These are phyloP conservation scores for Scaptomyza montana DNA, from an alignment of 1,140 invertebrate genomes.

Conservation along the genomic window DNA sequence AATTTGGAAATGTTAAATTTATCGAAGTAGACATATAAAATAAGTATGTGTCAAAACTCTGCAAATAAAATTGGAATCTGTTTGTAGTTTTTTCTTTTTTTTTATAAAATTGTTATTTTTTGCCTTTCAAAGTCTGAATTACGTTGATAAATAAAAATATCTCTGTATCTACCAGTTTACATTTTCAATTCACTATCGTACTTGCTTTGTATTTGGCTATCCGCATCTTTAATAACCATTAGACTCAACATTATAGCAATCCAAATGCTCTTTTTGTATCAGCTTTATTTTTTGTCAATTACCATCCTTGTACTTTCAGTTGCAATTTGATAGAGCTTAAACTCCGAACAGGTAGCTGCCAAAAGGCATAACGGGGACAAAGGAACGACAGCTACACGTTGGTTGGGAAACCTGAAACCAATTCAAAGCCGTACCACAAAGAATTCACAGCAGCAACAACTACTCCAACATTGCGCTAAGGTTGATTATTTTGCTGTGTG, in stretches of 20 bases:
- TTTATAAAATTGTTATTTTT: too few relatives aligned
- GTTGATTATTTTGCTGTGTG: not conserved
- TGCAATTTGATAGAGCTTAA: slow-evolving; percentile 27
- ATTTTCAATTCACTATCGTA: too few relatives aligned
- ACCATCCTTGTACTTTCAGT: slow-evolving; percentile 3
- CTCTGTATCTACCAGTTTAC: too few relatives aligned
- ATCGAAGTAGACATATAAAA: not conserved
- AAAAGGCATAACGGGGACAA: slow-evolving; percentile 2
- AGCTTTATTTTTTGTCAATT: slow-evolving; percentile 22
- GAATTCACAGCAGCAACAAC: slow-evolving; percentile 8
- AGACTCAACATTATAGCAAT: not conserved
- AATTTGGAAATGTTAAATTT: not conserved
- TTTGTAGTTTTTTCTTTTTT: too few relatives aligned
- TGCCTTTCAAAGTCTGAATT: too few relatives aligned
- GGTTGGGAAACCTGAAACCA: slow-evolving; percentile 14
- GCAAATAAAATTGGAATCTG: too few relatives aligned
- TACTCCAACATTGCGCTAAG: not conserved
- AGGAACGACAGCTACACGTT: not conserved
- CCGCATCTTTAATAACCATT: not conserved
- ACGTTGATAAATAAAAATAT: too few relatives aligned
- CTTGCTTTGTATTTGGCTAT: not conserved
- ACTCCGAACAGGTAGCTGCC: not conserved
- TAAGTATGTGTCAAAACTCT: not conserved
- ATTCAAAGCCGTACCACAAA: slow-evolving; percentile 29
- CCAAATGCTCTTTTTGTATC: not conserved